phyloP scores from a whole-genome alignment of 2,113 vertebrate genomes.

The Tyto alba region DNA sequence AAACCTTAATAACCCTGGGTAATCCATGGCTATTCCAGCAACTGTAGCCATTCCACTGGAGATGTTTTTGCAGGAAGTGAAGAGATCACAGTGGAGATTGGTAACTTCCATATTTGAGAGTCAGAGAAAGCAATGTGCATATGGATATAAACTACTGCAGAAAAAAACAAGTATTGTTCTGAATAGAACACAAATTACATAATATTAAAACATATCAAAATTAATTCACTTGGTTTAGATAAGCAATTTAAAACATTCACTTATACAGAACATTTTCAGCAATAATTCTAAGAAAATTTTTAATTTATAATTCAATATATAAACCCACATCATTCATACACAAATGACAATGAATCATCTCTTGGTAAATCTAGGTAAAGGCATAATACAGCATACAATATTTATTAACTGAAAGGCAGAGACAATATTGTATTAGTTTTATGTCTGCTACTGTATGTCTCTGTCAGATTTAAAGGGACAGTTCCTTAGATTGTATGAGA shows the following conservation, averaged over 20 bases:
- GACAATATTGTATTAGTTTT: background rate
- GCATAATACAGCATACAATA: background rate
- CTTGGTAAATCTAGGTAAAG: background rate
- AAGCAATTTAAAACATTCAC: background rate
- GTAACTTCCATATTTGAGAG: background rate
- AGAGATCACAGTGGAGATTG: background rate
- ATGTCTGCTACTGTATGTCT: background rate
- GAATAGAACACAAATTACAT: background rate
- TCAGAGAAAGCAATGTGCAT: background rate
- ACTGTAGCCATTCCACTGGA: background rate
- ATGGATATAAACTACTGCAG: background rate
- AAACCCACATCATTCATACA: background rate
- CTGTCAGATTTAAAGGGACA: background rate
- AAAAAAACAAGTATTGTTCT: background rate
- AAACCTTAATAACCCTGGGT: background rate
- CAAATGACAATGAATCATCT: background rate
- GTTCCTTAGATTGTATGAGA: background rate
- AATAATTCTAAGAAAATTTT: background rate
- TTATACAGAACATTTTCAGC: background rate
- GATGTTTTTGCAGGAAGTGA: background rate
- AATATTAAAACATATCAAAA: background rate
- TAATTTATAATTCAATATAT: background rate
- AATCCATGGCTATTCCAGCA: background rate
- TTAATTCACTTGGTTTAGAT: background rate
- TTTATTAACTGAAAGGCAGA: background rate